Conservation (phyloP, 2,888 invertebrate species). For the Cyclophora punctaria region DNA sequence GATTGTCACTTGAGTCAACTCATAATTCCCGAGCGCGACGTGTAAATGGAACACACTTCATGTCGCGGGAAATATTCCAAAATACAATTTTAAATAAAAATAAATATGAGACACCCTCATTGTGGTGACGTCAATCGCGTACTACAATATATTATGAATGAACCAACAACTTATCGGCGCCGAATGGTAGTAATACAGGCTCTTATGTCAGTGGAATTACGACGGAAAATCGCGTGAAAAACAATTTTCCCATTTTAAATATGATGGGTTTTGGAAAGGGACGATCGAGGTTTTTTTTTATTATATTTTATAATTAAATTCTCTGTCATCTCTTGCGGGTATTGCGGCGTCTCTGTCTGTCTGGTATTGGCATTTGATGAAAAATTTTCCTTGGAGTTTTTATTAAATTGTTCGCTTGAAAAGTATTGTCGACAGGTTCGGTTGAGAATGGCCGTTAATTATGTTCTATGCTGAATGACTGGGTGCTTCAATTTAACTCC, state of each 20-base stretch:
- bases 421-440: conserved; percentile 5
- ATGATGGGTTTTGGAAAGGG: conserved; percentile 53
- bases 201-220: conserved; percentile 32
- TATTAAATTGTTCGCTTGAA: conserved; percentile 35
- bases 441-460: conserved; percentile 3
- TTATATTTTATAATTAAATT: conserved; percentile 74
- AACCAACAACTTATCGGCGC: conserved; percentile 13
- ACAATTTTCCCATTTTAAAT: conserved; percentile 16
- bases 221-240: conserved; percentile 43
- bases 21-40: conserved; percentile 31
- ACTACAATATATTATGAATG: conserved; percentile 61
- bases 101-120: conserved; percentile 60
- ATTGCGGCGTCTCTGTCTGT: conserved; percentile 48
- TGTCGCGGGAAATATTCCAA: conserved; percentile 49
- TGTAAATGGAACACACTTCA: conserved; percentile 54
- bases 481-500: too few relatives aligned
- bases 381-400: conserved; percentile 48
- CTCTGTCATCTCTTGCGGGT: conserved; percentile 66
- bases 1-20: conserved; percentile 41
- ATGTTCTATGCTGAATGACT: too few relatives aligned
- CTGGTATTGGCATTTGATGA: conserved; percentile 67
- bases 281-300: conserved; percentile 64
- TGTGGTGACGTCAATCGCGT: conserved; percentile 60
- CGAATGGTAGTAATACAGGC: conserved; percentile 16
- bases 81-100: conserved; percentile 58